These are phyloP conservation scores for Phthorimaea operculella DNA, from an alignment of 1,140 invertebrate species.

Conservation along the genomic window DNA sequence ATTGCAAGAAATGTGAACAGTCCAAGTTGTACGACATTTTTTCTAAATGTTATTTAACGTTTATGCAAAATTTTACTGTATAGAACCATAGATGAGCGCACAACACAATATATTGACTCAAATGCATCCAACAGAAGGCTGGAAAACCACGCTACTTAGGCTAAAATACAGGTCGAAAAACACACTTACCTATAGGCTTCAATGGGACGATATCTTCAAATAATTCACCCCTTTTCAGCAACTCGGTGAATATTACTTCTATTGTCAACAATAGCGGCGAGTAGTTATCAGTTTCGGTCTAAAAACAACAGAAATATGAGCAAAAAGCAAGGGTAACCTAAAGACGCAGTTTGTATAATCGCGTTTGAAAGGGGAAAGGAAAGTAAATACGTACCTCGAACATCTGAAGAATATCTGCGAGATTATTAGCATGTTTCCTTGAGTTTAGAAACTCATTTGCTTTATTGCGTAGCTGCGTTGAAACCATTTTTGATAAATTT, in stretches of 20 bases:
- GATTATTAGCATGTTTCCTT: constrained; percentile 71
- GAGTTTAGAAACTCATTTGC: constrained; percentile 75
- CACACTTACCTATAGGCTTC: constrained; percentile 60
- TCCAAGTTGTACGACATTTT: neutral
- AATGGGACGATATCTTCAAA: constrained; percentile 68
- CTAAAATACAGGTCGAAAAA: constrained; percentile 7
- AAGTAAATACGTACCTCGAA: constrained; percentile 66
- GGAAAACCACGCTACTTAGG: no score
- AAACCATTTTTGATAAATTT: constrained; percentile 62
- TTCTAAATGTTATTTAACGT: no score
- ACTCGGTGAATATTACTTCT: constrained; percentile 75
- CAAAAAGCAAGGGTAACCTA: constrained; percentile 44
- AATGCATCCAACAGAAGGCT: no score
- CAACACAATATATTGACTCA: neutral
- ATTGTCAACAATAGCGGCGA: constrained; percentile 71
- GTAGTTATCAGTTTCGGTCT: constrained; percentile 66
- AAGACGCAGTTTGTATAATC: constrained; percentile 33
- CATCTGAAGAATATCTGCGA: constrained; percentile 72
- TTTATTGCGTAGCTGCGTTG: constrained; percentile 69
- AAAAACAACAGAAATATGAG: constrained; percentile 28
- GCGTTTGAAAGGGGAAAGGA: constrained; percentile 11
- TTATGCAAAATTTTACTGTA: neutral
- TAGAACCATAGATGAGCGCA: neutral
- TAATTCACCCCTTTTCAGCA: constrained; percentile 73
- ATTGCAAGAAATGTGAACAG: constrained; percentile 28